A percentile compares a stretch with the other conserved stretches of the same genome.
Evolutionary conservation across 1,140 invertebrate genomes (phyloP).

Genomic region (Agraylea sexmaculata): DNA sequence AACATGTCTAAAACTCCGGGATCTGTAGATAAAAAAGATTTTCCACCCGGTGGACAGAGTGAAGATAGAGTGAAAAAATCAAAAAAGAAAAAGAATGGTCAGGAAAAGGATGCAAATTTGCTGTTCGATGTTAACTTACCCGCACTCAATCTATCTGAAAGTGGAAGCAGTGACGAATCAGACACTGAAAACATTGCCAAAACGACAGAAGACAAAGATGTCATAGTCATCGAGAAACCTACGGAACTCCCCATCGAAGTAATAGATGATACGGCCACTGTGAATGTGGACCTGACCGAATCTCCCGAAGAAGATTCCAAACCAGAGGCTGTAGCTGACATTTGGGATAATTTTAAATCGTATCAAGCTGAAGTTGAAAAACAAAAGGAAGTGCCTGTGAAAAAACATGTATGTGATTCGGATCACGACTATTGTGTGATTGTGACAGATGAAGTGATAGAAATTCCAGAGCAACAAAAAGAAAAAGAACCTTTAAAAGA

Average conservation of each 20-base stretch:
- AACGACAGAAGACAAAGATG: conserved; percentile 12
- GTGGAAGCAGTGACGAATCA: conserved; percentile 64
- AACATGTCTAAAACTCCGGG: conserved; percentile 22
- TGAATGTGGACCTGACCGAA: conserved; percentile 22
- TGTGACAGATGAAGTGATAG: conserved; percentile 27
- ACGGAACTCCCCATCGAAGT: too few species aligned
- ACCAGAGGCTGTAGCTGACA: conserved; percentile 43
- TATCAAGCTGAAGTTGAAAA: conserved; percentile 46
- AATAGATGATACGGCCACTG: conserved; percentile 1
- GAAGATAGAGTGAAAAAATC: conserved; percentile 36
- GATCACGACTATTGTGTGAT: conserved; percentile 56
- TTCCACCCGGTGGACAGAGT: conserved; percentile 17
- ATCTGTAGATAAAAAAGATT: conserved; percentile 26
- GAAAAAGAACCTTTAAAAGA: conserved; percentile 26
- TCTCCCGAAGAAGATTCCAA: conserved; percentile 23
- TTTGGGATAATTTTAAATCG: conserved; percentile 72
- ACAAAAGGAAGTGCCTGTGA: conserved; percentile 35
- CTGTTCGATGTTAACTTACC: conserved; percentile 53
- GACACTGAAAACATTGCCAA: conserved; percentile 42
- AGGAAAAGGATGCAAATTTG: conserved; percentile 50
- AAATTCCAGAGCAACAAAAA: conserved; percentile 25
- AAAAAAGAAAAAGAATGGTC: conserved; percentile 46
- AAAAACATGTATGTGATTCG: conserved; percentile 43
- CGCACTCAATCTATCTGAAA: conserved; percentile 69
- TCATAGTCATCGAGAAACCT: conserved; percentile 14